Conservation (phyloP, 1,140 invertebrate species). For the Neotoxoptera formosana region DNA sequence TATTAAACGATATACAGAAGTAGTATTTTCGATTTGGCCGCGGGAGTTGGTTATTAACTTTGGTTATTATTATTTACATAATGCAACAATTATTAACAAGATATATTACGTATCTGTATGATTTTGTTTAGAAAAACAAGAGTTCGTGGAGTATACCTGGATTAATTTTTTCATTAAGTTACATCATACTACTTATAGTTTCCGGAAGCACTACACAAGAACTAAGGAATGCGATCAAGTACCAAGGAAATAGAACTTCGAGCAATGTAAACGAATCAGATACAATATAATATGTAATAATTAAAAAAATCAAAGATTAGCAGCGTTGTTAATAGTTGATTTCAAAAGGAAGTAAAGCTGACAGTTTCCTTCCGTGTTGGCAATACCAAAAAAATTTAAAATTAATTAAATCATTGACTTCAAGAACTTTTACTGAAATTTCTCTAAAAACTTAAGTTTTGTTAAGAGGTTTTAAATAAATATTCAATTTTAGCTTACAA, state of each 20-base stretch:
- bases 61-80: not conserved
- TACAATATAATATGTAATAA: not conserved
- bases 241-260: conserved; percentile 31
- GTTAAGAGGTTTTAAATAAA: not conserved
- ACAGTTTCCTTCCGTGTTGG: not conserved
- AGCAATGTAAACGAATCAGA: conserved; percentile 13
- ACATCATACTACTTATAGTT: not conserved
- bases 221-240: conserved; percentile 26
- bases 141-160: conserved; percentile 9
- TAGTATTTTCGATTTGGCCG: not conserved
- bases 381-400: not conserved
- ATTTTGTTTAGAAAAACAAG: conserved; percentile 29
- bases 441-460: not conserved
- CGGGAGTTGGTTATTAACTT: not conserved
- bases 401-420: not conserved
- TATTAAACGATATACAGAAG: not conserved
- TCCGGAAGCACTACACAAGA: not conserved
- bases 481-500: conserved; percentile 26
- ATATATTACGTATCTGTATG: not conserved
- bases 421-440: not conserved
- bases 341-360: not conserved
- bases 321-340: not conserved
- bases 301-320: not conserved
- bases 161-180: not conserved
- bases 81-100: not conserved